Percentiles rank a stretch among this genome's conserved stretches.
phyloP scores from a whole-genome alignment of 2,113 vertebrate genomes.

The Kryptolebias marmoratus region DNA sequence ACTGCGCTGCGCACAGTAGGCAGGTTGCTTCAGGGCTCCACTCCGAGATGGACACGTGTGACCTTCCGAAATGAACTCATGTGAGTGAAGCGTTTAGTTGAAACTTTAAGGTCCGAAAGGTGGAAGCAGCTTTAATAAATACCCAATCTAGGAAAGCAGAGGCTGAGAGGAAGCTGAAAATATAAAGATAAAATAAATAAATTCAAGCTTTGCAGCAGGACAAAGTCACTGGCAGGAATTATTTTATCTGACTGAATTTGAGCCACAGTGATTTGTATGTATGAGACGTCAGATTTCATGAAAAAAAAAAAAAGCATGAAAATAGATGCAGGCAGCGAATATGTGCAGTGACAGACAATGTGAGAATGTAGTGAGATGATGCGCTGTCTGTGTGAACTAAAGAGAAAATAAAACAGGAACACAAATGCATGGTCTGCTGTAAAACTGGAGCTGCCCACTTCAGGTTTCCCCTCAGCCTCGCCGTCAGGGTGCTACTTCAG shows the following conservation, averaged over 20 bases:
- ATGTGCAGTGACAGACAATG: neutral
- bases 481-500: neutral
- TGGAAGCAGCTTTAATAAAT: constrained; percentile 2
- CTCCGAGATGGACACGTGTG: neutral
- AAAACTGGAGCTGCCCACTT: constrained; percentile 1
- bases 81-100: neutral
- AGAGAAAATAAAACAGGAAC: constrained; percentile 6
- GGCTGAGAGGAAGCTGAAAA: neutral
- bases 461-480: neutral
- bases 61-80: neutral
- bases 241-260: neutral
- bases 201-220: neutral
- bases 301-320: constrained; percentile 20
- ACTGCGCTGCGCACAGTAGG: no score
- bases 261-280: neutral
- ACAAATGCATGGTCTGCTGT: constrained; percentile 1
- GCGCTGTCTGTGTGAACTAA: neutral
- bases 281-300: neutral
- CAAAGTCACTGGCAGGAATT: neutral
- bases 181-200: neutral
- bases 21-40: neutral
- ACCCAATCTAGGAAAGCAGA: neutral
- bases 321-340: constrained; percentile 2
- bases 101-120: neutral
- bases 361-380: neutral